Base-by-base conservation (phyloP, 2,797 vertebrate genomes). In the Mallotus villosus region DNA sequence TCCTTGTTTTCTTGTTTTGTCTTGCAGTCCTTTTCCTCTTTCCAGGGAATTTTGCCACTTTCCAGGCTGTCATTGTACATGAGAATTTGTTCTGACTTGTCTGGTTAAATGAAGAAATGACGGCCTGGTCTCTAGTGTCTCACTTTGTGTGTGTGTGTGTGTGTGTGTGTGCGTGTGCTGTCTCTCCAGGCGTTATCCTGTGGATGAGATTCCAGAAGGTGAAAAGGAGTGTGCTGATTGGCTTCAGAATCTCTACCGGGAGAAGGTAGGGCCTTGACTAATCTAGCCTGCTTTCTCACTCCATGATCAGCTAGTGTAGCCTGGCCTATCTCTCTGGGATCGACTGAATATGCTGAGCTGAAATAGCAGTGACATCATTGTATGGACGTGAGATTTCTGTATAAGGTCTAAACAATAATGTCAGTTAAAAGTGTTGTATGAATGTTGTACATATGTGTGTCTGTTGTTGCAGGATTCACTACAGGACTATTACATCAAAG, bases 191-290 rank as follows among this genome's bases (percentile, higher is more conserved):
- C 91, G 95, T 68, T 95, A 94, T 74, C 92, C 95, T 69, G 83
- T 96, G 76, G 94, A 96, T 73, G 93, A 95, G 68, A 95, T 96
- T 74, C 95, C 95, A 6, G 84, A 85, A 76, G 94, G 96, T 80
- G 95, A 96, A 76, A 93, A 92, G 75, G 94, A 93, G 80, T 95
- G 95, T 4, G 94, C 95, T 17, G 81, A 85, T 57, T 96, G 95
- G 95, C 94, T 96, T 71, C 95, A 96, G 80, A 94, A 91, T 69
- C 93, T 96, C 78, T 96, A 96, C 82, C 94, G 94, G 85, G 94
- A 95, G 79, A 96, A 96, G 95, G 95, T 96, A 86, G 49, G 63
- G 22, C 8, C 29, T 27, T 24, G 8, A 21, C 51, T n/a, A 8
- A 2, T 74, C 55, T 12, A 7, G 32, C 19, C 34, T 32, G 1